Evolutionary conservation across 92 coral and sea anemone species (phyloP), one percentile per base, ranked within the genome.

Genomic region (Anthopleura xanthogrammica): DNA sequence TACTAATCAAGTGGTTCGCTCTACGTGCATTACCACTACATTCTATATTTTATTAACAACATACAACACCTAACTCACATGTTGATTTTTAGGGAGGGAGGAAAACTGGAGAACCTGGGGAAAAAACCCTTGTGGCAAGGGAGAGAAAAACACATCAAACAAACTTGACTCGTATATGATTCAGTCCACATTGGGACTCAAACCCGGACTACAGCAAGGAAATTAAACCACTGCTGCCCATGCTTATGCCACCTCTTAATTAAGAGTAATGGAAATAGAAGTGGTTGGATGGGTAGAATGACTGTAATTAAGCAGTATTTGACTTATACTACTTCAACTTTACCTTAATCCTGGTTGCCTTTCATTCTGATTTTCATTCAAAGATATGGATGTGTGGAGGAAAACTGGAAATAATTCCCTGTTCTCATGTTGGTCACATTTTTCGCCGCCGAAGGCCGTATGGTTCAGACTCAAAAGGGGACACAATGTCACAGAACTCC

Each of bases 341-440:
- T 14, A 2, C 11, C 58, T 54, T 54, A 54, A 54, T 54, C 16
- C 58, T 54, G 58, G 58, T 54, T 54, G 58, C 0, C 9, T 65
- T 79, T 17, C 41, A 52, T 41, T 11, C 76, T 40, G 36, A 29
- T 29, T 29, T 29, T 29, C 36, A 29, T 29, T 29, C 55, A 19
- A 84, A 95, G 98, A 90, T 95, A 52, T 95, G 98, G 98, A 95
- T 94, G 98, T 95, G 98, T 89, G 98, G 98, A 42, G 98, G 98
- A 13, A 68, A 85, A 46, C 79, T 95, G 24, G 94, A 95, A 86
- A 95, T 95, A 17, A 89, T 91, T 20, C 98, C 98, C 0, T 95
- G 98, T 84, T 95, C 98, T 77, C 89, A 96, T 72, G 98, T 95
- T 20, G 98, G 98, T 39, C 98, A 95, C 85, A 75, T 95, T 75